phyloP scores from a whole-genome alignment of 2,797 vertebrate species.

The Darevskia nairensis region DNA sequence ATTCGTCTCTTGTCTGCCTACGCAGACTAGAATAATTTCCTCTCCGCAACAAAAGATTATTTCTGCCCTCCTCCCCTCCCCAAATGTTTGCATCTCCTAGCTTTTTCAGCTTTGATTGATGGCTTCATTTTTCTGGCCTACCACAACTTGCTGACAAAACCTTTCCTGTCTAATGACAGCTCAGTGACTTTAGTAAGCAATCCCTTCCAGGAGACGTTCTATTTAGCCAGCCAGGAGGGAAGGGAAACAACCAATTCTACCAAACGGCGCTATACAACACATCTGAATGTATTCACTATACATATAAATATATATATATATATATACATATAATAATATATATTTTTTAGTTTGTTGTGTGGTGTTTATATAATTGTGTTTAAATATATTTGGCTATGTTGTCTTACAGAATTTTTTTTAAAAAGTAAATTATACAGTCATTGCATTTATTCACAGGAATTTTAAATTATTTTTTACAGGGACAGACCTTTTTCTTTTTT shows the following conservation, averaged over 20 bases:
- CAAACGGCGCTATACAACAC: slow-evolving; percentile 40
- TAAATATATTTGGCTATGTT: slow-evolving; percentile 67
- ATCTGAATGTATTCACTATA: slow-evolving; percentile 49
- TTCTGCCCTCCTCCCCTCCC: not conserved
- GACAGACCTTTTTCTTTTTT: slow-evolving; percentile 47
- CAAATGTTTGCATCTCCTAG: slow-evolving; percentile 7
- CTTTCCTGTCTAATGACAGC: not conserved
- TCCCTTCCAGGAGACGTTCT: slow-evolving; percentile 49
- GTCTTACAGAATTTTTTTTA: slow-evolving; percentile 68
- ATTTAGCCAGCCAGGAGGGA: slow-evolving; percentile 35
- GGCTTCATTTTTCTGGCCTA: not conserved
- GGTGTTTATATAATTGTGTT: slow-evolving; percentile 70
- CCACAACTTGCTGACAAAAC: slow-evolving; percentile 28
- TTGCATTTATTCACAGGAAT: slow-evolving; percentile 58
- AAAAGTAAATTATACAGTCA: slow-evolving; percentile 73
- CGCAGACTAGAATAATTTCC: slow-evolving; percentile 9
- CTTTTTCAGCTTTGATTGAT: slow-evolving; percentile 5
- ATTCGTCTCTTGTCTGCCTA: slow-evolving; percentile 23
- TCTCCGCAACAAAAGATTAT: not conserved
- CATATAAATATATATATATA: not conserved
- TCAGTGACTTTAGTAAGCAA: slow-evolving; percentile 44
- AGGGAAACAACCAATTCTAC: slow-evolving; percentile 17
- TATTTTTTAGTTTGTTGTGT: slow-evolving; percentile 47
- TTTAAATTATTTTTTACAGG: slow-evolving; percentile 61
- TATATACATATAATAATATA: slow-evolving; percentile 8